Evolutionary conservation across 2,113 vertebrate species (phyloP).

Genomic region (Ivindomyrus marchei): DNA sequence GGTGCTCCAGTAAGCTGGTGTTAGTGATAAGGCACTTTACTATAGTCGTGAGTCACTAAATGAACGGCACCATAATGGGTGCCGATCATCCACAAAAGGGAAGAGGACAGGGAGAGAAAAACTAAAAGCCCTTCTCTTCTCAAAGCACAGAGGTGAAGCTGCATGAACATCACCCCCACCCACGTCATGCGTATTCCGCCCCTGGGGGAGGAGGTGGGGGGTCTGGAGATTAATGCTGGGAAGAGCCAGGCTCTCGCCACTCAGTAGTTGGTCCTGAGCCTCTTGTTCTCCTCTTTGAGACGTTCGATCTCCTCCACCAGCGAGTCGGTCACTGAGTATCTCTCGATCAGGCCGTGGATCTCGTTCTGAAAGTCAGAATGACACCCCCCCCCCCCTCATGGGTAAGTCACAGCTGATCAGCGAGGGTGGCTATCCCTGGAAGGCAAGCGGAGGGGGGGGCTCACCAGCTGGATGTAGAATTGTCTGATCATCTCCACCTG

Average conservation of each 20-base stretch:
- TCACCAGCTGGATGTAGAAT: constrained; percentile 92
- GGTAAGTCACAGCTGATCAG: background rate
- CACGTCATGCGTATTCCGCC: background rate
- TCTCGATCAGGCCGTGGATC: constrained; percentile 84
- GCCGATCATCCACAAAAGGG: background rate
- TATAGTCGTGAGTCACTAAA: background rate
- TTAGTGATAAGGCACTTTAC: constrained; percentile 19
- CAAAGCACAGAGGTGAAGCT: background rate
- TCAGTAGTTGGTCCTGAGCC: constrained; percentile 83
- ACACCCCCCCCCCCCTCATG: background rate
- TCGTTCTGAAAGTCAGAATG: constrained; percentile 69
- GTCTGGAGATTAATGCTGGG: background rate
- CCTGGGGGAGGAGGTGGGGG: background rate
- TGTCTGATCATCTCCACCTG: constrained; percentile 98
- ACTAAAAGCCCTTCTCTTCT: background rate
- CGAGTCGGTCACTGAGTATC: constrained; percentile 84
- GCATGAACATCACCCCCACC: background rate
- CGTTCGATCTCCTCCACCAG: constrained; percentile 90
- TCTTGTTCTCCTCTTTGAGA: constrained; percentile 86
- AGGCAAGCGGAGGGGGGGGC: constrained; percentile 19
- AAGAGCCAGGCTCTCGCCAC: background rate
- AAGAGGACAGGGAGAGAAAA: background rate
- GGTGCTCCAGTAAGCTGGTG: background rate
- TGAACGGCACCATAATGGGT: background rate
- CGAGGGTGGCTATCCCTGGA: background rate